These are phyloP conservation scores for Gobio occitaniae DNA, from an alignment of 2,797 vertebrate species.

Conservation along the genomic window DNA sequence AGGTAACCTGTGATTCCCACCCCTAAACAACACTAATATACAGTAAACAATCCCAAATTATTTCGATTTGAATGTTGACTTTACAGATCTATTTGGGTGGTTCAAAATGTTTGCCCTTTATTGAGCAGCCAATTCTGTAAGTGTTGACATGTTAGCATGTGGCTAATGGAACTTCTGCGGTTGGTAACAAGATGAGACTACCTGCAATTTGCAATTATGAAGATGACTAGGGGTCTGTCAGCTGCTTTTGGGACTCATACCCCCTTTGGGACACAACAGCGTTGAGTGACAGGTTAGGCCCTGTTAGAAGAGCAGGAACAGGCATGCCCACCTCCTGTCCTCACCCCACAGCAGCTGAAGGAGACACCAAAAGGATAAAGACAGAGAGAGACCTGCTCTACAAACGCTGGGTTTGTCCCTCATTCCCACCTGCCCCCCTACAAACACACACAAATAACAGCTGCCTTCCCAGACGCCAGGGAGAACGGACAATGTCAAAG, in stretches of 20 bases:
- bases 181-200: conserved; percentile 11
- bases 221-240: conserved; percentile 38
- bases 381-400: conserved; percentile 17
- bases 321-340: conserved; percentile 37
- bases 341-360: conserved; percentile 58
- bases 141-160: conserved; percentile 35
- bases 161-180: conserved; percentile 14
- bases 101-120: background rate
- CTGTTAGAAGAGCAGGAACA: conserved; percentile 52
- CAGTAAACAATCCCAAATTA: background rate
- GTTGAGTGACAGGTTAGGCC: conserved; percentile 62
- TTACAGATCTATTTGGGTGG: background rate
- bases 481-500: conserved; percentile 31
- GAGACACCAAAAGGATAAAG: background rate
- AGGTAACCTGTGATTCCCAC: too few species aligned
- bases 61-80: background rate
- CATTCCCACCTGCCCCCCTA: conserved; percentile 45
- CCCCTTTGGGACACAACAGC: conserved; percentile 40
- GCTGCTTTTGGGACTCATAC: conserved; percentile 53
- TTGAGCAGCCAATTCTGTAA: background rate
- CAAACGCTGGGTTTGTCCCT: conserved; percentile 30
- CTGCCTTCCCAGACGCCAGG: conserved; percentile 34
- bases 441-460: conserved; percentile 40
- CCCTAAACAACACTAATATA: background rate
- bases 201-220: conserved; percentile 16